Percentiles rank a stretch among this genome's conserved stretches.
Conservation (phyloP, 2,797 vertebrate genomes). For the Darevskia nairensis region DNA sequence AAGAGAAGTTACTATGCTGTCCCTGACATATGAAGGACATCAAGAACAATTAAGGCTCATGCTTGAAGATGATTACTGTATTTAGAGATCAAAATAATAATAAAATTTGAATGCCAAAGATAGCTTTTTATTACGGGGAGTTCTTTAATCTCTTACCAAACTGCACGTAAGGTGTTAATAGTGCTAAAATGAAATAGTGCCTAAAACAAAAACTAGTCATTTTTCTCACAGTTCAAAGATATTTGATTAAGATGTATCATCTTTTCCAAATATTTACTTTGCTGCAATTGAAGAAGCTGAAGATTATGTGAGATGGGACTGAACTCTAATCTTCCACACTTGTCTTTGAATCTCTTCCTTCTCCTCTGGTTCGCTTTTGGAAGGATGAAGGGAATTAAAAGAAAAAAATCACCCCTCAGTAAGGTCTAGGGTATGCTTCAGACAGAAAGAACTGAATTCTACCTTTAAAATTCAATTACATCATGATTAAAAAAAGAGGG, state of each 20-base stretch:
- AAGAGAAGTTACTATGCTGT: slow-evolving; percentile 46
- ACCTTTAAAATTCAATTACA: slow-evolving; percentile 73
- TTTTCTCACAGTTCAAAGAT: slow-evolving; percentile 79
- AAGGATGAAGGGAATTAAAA: slow-evolving; percentile 40
- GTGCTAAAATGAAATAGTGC: slow-evolving; percentile 80
- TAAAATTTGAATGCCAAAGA: slow-evolving; percentile 70
- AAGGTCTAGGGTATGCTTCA: slow-evolving; percentile 51
- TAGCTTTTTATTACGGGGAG: slow-evolving; percentile 71
- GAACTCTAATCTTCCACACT: slow-evolving; percentile 66
- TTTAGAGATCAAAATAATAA: slow-evolving; percentile 66
- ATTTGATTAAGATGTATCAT: slow-evolving; percentile 79
- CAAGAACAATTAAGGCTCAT: slow-evolving; percentile 65
- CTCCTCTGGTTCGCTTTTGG: slow-evolving; percentile 54
- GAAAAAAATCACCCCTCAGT: slow-evolving; percentile 43
- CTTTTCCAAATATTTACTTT: slow-evolving; percentile 83
- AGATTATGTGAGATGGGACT: slow-evolving; percentile 70
- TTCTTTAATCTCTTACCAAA: slow-evolving; percentile 75
- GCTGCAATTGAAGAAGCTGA: slow-evolving; percentile 68
- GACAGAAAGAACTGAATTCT: slow-evolving; percentile 65
- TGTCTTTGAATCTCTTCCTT: slow-evolving; percentile 67
- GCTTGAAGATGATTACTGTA: slow-evolving; percentile 68
- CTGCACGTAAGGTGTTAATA: slow-evolving; percentile 80
- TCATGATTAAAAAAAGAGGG: slow-evolving; percentile 51
- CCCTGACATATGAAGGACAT: slow-evolving; percentile 69
- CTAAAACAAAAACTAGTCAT: slow-evolving; percentile 78